Evolutionary conservation across 1,140 invertebrate species (phyloP).

Genomic region (Heterodera schachtii): DNA sequence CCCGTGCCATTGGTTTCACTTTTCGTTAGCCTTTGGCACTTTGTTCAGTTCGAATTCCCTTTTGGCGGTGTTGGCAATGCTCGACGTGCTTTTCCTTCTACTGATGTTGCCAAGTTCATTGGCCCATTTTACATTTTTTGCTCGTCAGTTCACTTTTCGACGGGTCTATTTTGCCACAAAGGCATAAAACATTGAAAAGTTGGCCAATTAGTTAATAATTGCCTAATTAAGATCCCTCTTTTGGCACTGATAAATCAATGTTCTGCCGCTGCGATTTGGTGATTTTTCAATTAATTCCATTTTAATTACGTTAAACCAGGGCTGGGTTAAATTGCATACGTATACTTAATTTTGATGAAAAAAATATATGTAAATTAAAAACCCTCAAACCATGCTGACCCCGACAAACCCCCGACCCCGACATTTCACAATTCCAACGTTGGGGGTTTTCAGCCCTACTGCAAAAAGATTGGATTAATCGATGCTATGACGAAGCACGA

Average conservation of each 20-base stretch:
- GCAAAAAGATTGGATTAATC: too few species aligned
- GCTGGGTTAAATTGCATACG: too few species aligned
- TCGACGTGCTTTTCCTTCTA: constrained; percentile 36
- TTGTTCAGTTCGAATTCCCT: constrained; percentile 37
- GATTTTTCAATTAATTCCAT: neutral
- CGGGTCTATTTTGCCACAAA: constrained; percentile 40
- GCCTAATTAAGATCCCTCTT: neutral
- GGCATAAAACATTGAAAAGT: too few species aligned
- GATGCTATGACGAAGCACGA: too few species aligned
- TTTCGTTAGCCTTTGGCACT: neutral
- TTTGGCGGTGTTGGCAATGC: constrained; percentile 33
- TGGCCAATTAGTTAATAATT: too few species aligned
- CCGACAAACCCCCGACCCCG: too few species aligned
- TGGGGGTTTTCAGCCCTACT: too few species aligned
- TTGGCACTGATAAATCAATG: neutral
- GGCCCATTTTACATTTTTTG: constrained; percentile 36
- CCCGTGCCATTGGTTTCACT: neutral
- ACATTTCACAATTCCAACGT: too few species aligned
- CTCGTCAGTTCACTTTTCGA: constrained; percentile 33
- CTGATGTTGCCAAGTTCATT: constrained; percentile 40
- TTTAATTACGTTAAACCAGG: too few species aligned
- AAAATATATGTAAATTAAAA: too few species aligned
- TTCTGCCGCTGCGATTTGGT: constrained; percentile 33
- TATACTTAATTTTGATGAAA: too few species aligned
- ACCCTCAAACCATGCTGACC: too few species aligned